Conservation (phyloP, 2,797 vertebrate genomes). For the Pelobates cultripes region DNA sequence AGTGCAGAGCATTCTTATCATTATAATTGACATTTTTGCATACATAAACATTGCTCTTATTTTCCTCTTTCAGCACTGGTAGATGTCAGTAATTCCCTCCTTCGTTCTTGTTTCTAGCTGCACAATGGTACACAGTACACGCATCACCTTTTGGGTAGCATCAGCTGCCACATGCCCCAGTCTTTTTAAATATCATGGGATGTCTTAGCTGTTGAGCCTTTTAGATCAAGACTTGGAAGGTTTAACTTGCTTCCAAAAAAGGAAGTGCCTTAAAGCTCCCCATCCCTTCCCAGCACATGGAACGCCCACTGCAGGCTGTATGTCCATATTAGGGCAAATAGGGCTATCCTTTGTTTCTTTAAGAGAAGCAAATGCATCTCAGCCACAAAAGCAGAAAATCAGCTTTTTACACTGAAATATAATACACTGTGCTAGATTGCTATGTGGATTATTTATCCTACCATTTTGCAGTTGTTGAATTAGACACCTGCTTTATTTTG, state of each 20-base stretch:
- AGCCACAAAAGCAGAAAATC: conserved; percentile 7
- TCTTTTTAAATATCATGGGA: conserved; percentile 30
- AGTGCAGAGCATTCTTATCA: too few relatives aligned
- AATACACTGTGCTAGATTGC: not conserved
- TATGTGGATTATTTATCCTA: not conserved
- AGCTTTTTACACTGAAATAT: conserved; percentile 15
- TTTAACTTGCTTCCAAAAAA: conserved; percentile 49
- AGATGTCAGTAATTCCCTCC: not conserved
- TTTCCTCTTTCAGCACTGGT: not conserved
- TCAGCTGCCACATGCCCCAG: conserved; percentile 1
- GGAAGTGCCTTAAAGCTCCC: conserved; percentile 25
- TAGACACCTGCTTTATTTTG: conserved; percentile 25
- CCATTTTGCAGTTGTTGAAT: not conserved
- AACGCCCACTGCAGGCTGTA: conserved; percentile 46
- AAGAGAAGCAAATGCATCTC: conserved; percentile 4
- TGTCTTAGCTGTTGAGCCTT: not conserved
- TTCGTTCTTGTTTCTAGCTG: not conserved
- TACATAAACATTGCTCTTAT: not conserved
- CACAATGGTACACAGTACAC: conserved; percentile 20
- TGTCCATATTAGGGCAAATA: conserved; percentile 53
- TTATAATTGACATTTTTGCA: not conserved
- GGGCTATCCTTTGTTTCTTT: conserved; percentile 38
- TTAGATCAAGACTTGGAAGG: conserved; percentile 17
- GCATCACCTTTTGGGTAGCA: not conserved
- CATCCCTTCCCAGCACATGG: not conserved